A percentile compares a stretch with the other conserved stretches of the same genome.
phyloP scores from a whole-genome alignment of 2,888 invertebrate genomes.

The Schrankia costaestrigalis region DNA sequence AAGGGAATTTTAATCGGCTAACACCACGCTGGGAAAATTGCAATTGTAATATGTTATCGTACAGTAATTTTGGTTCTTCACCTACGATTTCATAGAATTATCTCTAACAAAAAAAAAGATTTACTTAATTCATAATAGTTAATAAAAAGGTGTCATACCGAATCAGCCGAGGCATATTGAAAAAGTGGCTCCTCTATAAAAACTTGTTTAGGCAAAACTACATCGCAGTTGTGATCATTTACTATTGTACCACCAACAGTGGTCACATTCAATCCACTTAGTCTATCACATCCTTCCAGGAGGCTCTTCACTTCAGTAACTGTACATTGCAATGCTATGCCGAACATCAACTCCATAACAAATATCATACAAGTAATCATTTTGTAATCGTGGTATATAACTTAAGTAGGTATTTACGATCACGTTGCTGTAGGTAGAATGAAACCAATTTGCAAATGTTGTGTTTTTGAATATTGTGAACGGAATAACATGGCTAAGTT shows the following conservation, averaged over 20 bases:
- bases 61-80: no score
- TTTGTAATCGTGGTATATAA: no score
- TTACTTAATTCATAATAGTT: not conserved
- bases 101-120: no score
- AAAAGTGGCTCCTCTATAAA: conserved; percentile 71
- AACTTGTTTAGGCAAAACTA: conserved; percentile 69
- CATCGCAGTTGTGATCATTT: conserved; percentile 73
- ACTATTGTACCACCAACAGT: conserved; percentile 68
- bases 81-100: no score
- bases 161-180: conserved; percentile 59
- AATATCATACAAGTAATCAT: no score
- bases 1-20: no score
- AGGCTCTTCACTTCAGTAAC: conserved; percentile 59
- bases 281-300: conserved; percentile 64
- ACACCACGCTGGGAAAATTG: no score
- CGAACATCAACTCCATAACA: conserved; percentile 27
- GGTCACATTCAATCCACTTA: conserved; percentile 64
- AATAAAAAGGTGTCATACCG: conserved; percentile 39
- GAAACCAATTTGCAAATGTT: no score
- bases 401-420: no score
- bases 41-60: no score
- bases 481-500: conserved; percentile 11
- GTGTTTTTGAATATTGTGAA: not conserved
- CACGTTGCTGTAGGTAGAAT: no score
- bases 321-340: conserved; percentile 42